These are phyloP conservation scores for Oasisia sp. DNA, from an alignment of 2,888 invertebrate species.

Conservation along the genomic window DNA sequence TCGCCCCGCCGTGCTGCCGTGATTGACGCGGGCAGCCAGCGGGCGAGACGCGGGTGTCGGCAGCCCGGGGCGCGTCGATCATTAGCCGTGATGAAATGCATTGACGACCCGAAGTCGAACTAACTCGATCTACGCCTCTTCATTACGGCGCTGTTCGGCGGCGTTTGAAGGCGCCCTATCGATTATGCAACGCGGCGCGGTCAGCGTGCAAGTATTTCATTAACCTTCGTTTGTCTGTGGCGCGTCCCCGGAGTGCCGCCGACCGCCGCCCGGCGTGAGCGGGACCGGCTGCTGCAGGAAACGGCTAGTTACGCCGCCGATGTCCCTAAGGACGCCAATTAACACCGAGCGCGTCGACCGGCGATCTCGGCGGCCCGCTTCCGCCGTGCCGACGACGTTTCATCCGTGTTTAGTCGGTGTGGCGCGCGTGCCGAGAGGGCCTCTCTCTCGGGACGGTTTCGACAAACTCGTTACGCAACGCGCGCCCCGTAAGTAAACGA, in stretches of 20 bases:
- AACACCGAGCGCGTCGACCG: background rate
- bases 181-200: slow-evolving; percentile 6
- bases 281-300: background rate
- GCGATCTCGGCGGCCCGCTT: background rate
- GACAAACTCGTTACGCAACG: background rate
- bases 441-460: background rate
- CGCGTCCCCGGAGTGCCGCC: background rate
- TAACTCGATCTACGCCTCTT: slow-evolving; percentile 13
- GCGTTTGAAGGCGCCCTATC: slow-evolving; percentile 5
- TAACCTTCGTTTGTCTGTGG: slow-evolving; percentile 9
- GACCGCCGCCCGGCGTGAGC: background rate
- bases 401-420: background rate
- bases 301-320: slow-evolving; percentile 6
- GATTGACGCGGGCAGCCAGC: background rate
- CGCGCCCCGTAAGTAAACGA: background rate
- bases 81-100: slow-evolving; percentile 17
- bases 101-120: slow-evolving; percentile 17
- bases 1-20: background rate
- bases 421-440: background rate
- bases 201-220: slow-evolving; percentile 17
- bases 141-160: slow-evolving; percentile 17
- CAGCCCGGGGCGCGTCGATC: slow-evolving; percentile 11
- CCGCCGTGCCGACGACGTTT: background rate
- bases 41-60: background rate
- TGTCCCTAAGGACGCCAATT: slow-evolving; percentile 10